Percentiles rank a stretch among this genome's conserved stretches.
Conservation (phyloP, 2,888 invertebrate species). For the Drosophila flavopinicola region DNA sequence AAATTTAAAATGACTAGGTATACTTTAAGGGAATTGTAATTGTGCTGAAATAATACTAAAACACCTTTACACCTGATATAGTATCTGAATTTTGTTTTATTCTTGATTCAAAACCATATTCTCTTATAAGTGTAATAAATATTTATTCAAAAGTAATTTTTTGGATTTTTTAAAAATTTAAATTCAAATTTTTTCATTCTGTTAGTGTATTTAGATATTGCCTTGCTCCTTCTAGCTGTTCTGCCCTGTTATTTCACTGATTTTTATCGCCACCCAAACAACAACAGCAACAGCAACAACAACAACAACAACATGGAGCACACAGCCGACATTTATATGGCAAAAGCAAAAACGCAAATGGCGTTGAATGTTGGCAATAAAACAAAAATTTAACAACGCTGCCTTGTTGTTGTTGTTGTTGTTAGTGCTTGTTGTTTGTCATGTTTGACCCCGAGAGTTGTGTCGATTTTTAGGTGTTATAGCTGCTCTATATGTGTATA, state of each 20-base stretch:
- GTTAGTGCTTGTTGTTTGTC: slow-evolving; percentile 23
- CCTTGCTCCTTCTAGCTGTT: slow-evolving; percentile 1
- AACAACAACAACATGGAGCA: slow-evolving; percentile 39
- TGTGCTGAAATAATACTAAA: too few species aligned
- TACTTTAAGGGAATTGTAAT: too few species aligned
- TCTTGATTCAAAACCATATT: too few species aligned
- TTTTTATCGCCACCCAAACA: slow-evolving; percentile 55
- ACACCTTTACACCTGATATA: too few species aligned
- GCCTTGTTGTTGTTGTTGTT: slow-evolving; percentile 29
- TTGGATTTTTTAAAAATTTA: background rate
- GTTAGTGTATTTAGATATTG: slow-evolving; percentile 31
- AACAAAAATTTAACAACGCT: slow-evolving; percentile 69
- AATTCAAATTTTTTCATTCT: background rate
- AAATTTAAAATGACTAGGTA: background rate
- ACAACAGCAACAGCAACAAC: slow-evolving; percentile 34
- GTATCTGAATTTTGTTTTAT: too few species aligned
- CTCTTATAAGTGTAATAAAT: too few species aligned
- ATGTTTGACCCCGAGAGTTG: slow-evolving; percentile 41
- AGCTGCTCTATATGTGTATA: slow-evolving; percentile 10
- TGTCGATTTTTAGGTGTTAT: slow-evolving; percentile 12
- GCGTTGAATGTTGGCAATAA: slow-evolving; percentile 74
- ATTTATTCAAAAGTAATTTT: background rate
- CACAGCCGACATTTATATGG: slow-evolving; percentile 57
- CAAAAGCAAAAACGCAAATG: slow-evolving; percentile 73
- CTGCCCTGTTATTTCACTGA: slow-evolving; percentile 52